Base-by-base conservation (phyloP, 2,797 vertebrate species). In the Coilia nasus region DNA sequence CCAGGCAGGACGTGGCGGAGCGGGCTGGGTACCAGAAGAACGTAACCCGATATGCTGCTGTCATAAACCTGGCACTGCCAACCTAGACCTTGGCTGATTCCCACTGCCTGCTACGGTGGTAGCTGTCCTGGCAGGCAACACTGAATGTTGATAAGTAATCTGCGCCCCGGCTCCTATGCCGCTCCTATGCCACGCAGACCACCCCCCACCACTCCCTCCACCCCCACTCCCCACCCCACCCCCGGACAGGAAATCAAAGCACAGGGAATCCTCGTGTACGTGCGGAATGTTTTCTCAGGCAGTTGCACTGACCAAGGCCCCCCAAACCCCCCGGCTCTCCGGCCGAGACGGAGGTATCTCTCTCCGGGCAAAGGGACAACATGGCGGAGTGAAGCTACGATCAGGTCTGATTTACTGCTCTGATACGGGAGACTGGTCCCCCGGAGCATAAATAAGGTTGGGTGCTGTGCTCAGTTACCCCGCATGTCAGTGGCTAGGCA, bases 41-140 rank as follows among this genome's bases (percentile, higher is more conserved):
- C 19, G 17, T 41, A 44, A 21, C 19, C 19, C 71, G 31, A 78
- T 78, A 31, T 78, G 71, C 19, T 44, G 17, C 17, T 78, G 28
- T 41, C 31, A 75, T 75, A 17, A 14, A 4, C 28, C 28, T 75
- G 67, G 28, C 71, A 78, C 17, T 9, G 17, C 71, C 17, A 21
- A 19, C 31, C 67, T 9, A 75, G 31, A 41, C 6, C 19, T 25
- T 10, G n/a, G 25, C 60, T 67, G 14, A 7, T 21, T 6, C 46
- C 15, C 12, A 10, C n/a, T 46, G 31, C 56, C 83, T 15, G 25
- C 12, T 87, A 41, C 41, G 81, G 25, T 28, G 46, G 50, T 81
- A 56, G 81, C 54, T 67, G 82, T 44, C 64, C 80, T 85, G 71
- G 44, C 84, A 56, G 84, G 47, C 64, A 75, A 23, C 80, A 25